Conservation (phyloP, 2,888 invertebrate genomes). For the Pomacea canaliculata region DNA sequence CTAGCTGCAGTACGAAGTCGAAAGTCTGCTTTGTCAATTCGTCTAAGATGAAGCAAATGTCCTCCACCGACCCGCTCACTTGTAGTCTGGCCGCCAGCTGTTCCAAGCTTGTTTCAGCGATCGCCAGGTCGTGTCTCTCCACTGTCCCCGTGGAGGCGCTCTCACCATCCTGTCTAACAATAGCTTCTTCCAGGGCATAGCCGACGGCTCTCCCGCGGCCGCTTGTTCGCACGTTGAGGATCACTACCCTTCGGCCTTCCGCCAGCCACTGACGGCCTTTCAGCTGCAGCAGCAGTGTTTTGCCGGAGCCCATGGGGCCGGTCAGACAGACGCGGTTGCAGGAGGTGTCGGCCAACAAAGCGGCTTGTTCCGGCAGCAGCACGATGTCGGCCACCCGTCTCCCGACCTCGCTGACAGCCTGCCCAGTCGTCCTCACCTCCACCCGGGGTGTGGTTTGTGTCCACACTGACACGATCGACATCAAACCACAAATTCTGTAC, state of each 20-base stretch:
- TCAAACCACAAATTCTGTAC: conserved; percentile 13
- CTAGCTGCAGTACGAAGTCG: background rate
- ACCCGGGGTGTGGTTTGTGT: conserved; percentile 7
- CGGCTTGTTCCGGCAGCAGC: conserved; percentile 7
- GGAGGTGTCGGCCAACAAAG: conserved; percentile 10
- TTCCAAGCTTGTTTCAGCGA: background rate
- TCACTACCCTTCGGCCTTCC: conserved; percentile 12
- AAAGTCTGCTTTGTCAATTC: conserved; percentile 7
- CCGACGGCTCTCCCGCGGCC: conserved; percentile 8
- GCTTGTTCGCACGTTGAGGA: conserved; percentile 3
- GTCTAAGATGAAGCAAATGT: conserved; percentile 15
- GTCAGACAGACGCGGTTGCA: conserved; percentile 16
- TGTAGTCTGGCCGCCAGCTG: background rate
- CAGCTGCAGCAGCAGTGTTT: conserved; percentile 18
- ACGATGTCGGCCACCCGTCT: conserved; percentile 18
- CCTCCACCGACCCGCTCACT: background rate
- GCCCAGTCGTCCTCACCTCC: conserved; percentile 13
- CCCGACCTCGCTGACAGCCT: conserved; percentile 9
- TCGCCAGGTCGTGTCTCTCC: conserved; percentile 14
- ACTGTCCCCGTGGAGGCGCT: background rate
- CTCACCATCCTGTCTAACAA: background rate
- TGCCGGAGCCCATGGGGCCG: conserved; percentile 19
- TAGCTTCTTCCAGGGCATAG: conserved; percentile 6
- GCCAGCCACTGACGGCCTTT: conserved; percentile 16
- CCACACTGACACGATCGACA: conserved; percentile 23